Evolutionary conservation across 1,140 invertebrate species (phyloP).

Genomic region (Drosophila nannoptera): DNA sequence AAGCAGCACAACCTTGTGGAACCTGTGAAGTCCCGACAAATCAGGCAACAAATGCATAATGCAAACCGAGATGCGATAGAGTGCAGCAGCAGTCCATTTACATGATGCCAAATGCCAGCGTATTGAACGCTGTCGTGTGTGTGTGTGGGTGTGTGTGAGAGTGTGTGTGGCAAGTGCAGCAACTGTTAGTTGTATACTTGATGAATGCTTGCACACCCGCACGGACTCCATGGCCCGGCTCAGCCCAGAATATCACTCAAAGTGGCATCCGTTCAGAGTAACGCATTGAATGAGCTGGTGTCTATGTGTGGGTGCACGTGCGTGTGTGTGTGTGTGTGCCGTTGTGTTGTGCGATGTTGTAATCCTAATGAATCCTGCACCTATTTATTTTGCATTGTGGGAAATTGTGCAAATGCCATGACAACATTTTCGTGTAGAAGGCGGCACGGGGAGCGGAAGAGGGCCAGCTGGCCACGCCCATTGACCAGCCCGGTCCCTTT

Average conservation of each 20-base stretch:
- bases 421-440: conserved; percentile 59
- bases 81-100: conserved; percentile 20
- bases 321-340: conserved; percentile 17
- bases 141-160: conserved; percentile 5
- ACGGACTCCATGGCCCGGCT: conserved; percentile 2
- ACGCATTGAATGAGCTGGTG: conserved; percentile 10
- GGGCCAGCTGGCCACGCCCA: conserved; percentile 15
- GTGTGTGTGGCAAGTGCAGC: conserved; percentile 20
- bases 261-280: conserved; percentile 19
- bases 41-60: conserved; percentile 12
- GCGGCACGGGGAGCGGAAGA: not conserved
- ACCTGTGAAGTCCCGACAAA: not conserved
- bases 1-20: not conserved
- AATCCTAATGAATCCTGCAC: conserved; percentile 76
- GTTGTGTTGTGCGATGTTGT: conserved; percentile 47
- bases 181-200: conserved; percentile 26
- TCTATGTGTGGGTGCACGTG: conserved; percentile 6
- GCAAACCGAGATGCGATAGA: conserved; percentile 10
- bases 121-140: conserved; percentile 8
- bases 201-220: conserved; percentile 21
- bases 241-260: conserved; percentile 35
- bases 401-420: conserved; percentile 75
- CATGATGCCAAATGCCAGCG: conserved; percentile 16
- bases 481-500: conserved; percentile 14
- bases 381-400: conserved; percentile 77